phyloP scores from a whole-genome alignment of 2,113 vertebrate genomes.

The Galbula dea region DNA sequence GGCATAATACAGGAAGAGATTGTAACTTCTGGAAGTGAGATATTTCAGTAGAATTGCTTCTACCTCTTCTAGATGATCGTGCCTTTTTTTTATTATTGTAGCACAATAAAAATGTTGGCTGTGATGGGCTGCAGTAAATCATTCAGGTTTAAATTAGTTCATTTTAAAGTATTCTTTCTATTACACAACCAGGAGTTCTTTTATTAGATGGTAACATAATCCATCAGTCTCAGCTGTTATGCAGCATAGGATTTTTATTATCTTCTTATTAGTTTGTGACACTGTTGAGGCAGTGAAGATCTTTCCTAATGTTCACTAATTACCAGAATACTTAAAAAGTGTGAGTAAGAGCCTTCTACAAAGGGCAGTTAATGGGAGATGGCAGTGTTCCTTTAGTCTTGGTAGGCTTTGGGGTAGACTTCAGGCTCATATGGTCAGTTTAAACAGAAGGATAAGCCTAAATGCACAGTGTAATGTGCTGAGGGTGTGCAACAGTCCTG shows the following conservation, averaged over 20 bases:
- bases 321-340: background rate
- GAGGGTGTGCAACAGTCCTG: background rate
- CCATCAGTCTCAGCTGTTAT: slow-evolving; percentile 14
- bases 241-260: slow-evolving; percentile 44
- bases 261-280: slow-evolving; percentile 37
- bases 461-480: background rate
- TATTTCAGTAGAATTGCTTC: background rate
- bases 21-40: background rate
- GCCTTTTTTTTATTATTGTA: background rate
- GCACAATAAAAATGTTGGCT: background rate
- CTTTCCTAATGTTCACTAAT: slow-evolving; percentile 16
- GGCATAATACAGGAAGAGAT: background rate
- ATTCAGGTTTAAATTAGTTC: slow-evolving; percentile 23
- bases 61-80: background rate
- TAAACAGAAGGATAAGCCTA: background rate
- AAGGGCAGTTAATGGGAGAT: background rate
- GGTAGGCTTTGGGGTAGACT: background rate
- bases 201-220: slow-evolving; percentile 25
- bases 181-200: slow-evolving; percentile 33
- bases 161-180: background rate
- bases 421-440: background rate
- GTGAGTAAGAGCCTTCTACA: background rate
- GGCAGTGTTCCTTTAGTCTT: background rate
- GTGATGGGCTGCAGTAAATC: slow-evolving; percentile 21
- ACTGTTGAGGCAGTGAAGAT: background rate